Evolutionary conservation across 1,140 invertebrate species (phyloP), one percentile per base, ranked within the genome.

Genomic region (Hycleus phaleratus): DNA sequence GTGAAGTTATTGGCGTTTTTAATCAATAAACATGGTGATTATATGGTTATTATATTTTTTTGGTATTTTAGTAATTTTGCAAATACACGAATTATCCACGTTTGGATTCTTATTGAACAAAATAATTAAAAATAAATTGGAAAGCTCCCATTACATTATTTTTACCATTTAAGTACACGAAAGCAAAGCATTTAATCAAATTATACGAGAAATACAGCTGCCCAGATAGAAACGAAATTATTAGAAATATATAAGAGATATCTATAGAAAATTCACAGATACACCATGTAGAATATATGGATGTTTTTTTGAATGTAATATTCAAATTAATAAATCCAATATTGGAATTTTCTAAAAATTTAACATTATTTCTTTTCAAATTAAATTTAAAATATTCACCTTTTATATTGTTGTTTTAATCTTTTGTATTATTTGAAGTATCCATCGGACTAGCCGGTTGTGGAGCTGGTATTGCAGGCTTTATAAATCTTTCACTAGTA

Each of bases 401-500:
- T 32, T 32, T 32, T 3, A 5, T 32, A 0, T 32, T 32, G 4
- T 32, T 32, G 32, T 32, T 32, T 71, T 67, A 74, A 57, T 74
- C 72, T 58, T 74, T 18, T 18, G 18, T 74, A 42, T 60, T 67
- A 12, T 68, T 57, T 43, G 82, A 82, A 38, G 81, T 84, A 73
- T 84, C 82, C 82, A 84, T 84, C 44, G 82, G 82, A 75, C 82
- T 84, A 65, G 82, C 81, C 49, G 82, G 82, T 68, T 84, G 82
- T 48, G 73, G 76, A 50, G 72, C 78, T 52, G 83, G 85, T 71
- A 82, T 81, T 60, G 82, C 83, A 54, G 87, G 87, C 71, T 89
- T 91, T 25, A 90, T 84, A 67, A 90, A 91, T 67, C 86, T 78
- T 66, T 90, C 87, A 62, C 84, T 84, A 43, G 85, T 78, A 53